phyloP scores from a whole-genome alignment of 1,140 invertebrate species.

The Phymorhynchus buccinoides region DNA sequence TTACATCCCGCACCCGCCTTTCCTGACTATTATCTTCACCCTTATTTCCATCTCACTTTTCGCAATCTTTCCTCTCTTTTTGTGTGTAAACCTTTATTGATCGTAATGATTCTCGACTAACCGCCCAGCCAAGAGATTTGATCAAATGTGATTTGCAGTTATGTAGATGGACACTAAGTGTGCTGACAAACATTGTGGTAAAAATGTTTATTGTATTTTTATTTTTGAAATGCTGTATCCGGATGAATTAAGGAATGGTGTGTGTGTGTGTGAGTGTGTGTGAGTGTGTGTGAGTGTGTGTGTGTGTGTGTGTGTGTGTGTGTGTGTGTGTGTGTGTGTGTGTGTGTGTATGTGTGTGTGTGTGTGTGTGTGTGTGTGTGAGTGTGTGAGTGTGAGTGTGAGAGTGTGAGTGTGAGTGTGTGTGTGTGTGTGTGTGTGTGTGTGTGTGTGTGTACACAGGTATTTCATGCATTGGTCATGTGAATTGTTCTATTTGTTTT shows the following conservation, averaged over 20 bases:
- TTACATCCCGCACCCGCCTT: not conserved
- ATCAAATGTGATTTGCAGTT: too few species aligned
- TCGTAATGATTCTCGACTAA: too few species aligned
- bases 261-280: constrained; percentile 13
- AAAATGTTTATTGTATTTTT: too few species aligned
- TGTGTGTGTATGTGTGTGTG: not conserved
- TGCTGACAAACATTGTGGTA: too few species aligned
- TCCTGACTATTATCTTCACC: not conserved
- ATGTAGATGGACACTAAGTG: too few species aligned
- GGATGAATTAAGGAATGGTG: not conserved
- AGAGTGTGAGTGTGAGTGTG: not conserved
- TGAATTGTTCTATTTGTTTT: too few species aligned
- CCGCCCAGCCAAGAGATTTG: too few species aligned
- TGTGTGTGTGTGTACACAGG: not conserved
- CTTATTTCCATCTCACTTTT: not conserved
- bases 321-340: not conserved
- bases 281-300: not conserved
- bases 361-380: not conserved
- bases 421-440: constrained; percentile 1
- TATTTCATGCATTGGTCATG: too few species aligned
- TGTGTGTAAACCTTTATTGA: too few species aligned
- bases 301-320: not conserved
- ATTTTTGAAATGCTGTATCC: too few species aligned
- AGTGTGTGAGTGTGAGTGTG: not conserved
- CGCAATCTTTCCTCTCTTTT: too few species aligned